Percentiles rank a stretch among this genome's conserved stretches.
These are phyloP conservation scores for Urophycis tenuis DNA, from an alignment of 2,797 vertebrate species.

Conservation along the genomic window DNA sequence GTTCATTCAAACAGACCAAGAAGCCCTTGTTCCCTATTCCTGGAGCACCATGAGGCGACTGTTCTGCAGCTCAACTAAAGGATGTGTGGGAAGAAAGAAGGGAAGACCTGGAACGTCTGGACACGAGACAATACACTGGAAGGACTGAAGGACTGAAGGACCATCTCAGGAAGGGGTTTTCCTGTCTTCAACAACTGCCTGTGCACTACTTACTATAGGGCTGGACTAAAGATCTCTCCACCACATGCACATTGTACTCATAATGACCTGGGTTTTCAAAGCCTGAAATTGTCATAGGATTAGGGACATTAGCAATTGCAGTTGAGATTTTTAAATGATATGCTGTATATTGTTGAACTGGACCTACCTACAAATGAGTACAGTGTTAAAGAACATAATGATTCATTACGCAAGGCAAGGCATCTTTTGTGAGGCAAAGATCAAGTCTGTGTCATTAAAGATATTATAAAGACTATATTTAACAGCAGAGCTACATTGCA, in stretches of 20 bases:
- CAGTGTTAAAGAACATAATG: neutral
- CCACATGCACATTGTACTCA: neutral
- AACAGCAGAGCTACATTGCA: neutral
- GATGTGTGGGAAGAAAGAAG: slow-evolving; percentile 25
- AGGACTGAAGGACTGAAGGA: neutral
- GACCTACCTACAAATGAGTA: neutral
- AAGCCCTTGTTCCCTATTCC: neutral
- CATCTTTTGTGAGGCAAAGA: neutral
- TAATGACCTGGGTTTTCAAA: neutral
- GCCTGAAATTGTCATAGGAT: neutral
- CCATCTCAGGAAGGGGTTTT: neutral
- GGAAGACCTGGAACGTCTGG: slow-evolving; percentile 53
- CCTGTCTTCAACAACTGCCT: neutral
- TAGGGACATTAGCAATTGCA: neutral
- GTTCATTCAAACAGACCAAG: neutral
- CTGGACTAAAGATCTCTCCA: neutral
- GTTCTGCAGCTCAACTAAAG: too few relatives aligned
- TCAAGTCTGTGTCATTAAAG: neutral
- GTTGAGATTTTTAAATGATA: too few relatives aligned
- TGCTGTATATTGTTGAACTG: neutral
- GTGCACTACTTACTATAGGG: neutral
- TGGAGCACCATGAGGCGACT: neutral
- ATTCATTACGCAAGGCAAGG: neutral
- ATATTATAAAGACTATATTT: neutral
- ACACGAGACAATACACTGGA: slow-evolving; percentile 44